Conservation (phyloP, 2,888 invertebrate species). For the Achlya flavicornis region DNA sequence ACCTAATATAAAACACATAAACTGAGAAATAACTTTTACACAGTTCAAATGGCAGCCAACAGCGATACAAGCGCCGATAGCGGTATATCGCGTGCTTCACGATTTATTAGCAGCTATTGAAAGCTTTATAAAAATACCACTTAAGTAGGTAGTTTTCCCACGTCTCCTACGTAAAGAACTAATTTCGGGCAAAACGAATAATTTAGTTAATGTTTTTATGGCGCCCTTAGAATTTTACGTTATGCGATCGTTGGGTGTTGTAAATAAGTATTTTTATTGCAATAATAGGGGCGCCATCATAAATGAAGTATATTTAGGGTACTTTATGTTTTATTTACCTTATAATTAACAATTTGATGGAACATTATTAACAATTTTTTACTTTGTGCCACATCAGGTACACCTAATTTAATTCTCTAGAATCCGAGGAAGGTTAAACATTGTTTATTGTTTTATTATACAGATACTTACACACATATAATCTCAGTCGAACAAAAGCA, state of each 20-base stretch:
- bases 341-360: no score
- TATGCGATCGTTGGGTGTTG: slow-evolving; percentile 16
- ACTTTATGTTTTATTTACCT: background rate
- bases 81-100: slow-evolving; percentile 26
- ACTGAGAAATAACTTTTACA: slow-evolving; percentile 10
- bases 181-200: slow-evolving; percentile 55
- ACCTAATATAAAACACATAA: slow-evolving; percentile 9
- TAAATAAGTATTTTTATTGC: slow-evolving; percentile 15
- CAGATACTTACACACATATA: no score
- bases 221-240: slow-evolving; percentile 26
- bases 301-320: background rate
- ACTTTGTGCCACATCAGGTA: no score
- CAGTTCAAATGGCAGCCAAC: slow-evolving; percentile 10
- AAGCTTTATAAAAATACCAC: slow-evolving; percentile 43
- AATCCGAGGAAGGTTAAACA: no score
- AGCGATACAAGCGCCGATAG: slow-evolving; percentile 32
- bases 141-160: slow-evolving; percentile 26
- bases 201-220: slow-evolving; percentile 56
- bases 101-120: slow-evolving; percentile 46
- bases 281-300: background rate
- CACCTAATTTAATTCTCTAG: no score
- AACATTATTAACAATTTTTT: no score
- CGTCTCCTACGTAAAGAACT: slow-evolving; percentile 34
- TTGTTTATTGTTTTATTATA: no score
- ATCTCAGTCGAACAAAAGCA: no score